Base-by-base conservation (phyloP, 2,888 invertebrate genomes). In the Phaedon cochleariae region DNA sequence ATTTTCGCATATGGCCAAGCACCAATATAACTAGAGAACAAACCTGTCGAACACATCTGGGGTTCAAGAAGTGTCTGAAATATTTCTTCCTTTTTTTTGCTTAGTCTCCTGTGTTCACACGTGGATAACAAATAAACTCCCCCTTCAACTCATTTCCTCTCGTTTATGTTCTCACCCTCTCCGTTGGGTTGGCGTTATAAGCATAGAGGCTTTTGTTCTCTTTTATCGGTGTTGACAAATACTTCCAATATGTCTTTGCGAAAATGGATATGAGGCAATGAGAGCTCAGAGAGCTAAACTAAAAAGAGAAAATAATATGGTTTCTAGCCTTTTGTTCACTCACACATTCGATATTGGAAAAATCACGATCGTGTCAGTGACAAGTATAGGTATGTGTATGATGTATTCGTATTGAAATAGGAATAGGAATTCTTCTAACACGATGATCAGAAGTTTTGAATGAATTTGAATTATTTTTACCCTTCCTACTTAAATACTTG, bases 21-120 rank as follows among this genome's bases (percentile, higher is more conserved):
- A 15, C 15, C 6, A 15, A 41, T 41, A 41, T 15, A n/a, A 41
- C n/a, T 4, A 4, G 15, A 6, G n/a, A 41, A 41, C 41, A 41
- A 41, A 41, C 41, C 41, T 41, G 41, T 41, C 41, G 41, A 41
- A 41, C n/a, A 41, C 41, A 41, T 41, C 41, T 41, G 41, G 4
- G 41, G 15, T 41, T 15, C 41, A 41, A 2, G 15, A 41, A 41
- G 15, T n/a, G 41, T 15, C n/a, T 41, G 41, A 41, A 10, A 41
- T 41, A 41, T 41, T 15, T 10, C 10, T 10, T 1, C 2, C 9
- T 41, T 41, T 9, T 34, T 41, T 41, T 41, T 41, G 41, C 41
- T 41, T 41, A 57, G 62, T 62, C 57, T 62, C 57, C 53, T 34
- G 57, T 18, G 53, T 62, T 58, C 57, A 49, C 57, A 48, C 55